Conservation (phyloP, 2,797 vertebrate species). For the Hoplostethus mediterraneus region DNA sequence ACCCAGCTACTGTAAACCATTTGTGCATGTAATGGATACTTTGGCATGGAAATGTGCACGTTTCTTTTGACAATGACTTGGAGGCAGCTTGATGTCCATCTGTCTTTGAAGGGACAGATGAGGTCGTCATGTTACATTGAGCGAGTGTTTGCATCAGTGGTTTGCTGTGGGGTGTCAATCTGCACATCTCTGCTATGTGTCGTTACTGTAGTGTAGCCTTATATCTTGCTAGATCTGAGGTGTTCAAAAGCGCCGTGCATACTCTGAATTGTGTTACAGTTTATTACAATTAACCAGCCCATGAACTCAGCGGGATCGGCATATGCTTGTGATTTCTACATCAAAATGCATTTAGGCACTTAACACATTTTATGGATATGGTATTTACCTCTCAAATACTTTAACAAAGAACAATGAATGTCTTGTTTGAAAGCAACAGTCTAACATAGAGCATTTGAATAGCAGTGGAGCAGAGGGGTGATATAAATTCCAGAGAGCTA, state of each 20-base stretch:
- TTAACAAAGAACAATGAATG: not conserved
- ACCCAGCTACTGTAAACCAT: not conserved
- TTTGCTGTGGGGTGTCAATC: slow-evolving; percentile 23
- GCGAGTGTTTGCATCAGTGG: slow-evolving; percentile 29
- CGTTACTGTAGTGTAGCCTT: not conserved
- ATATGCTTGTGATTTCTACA: slow-evolving; percentile 3
- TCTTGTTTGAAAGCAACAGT: not conserved
- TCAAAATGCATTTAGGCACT: not conserved
- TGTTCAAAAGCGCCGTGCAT: not conserved
- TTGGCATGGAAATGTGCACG: slow-evolving; percentile 29
- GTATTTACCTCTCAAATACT: not conserved
- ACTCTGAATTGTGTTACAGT: not conserved
- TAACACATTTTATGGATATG: not conserved
- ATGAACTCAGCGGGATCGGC: not conserved
- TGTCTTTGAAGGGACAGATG: slow-evolving; percentile 18
- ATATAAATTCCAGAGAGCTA: not conserved
- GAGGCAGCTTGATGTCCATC: slow-evolving; percentile 22
- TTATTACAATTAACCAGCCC: not conserved
- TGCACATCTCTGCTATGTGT: not conserved
- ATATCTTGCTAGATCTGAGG: not conserved
- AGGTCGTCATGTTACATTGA: slow-evolving; percentile 19
- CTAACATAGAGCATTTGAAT: not conserved
- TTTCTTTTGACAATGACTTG: slow-evolving; percentile 44
- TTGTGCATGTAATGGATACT: slow-evolving; percentile 41
- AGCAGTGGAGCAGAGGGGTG: not conserved